Conservation (phyloP, 2,888 invertebrate genomes). For the Actias luna region DNA sequence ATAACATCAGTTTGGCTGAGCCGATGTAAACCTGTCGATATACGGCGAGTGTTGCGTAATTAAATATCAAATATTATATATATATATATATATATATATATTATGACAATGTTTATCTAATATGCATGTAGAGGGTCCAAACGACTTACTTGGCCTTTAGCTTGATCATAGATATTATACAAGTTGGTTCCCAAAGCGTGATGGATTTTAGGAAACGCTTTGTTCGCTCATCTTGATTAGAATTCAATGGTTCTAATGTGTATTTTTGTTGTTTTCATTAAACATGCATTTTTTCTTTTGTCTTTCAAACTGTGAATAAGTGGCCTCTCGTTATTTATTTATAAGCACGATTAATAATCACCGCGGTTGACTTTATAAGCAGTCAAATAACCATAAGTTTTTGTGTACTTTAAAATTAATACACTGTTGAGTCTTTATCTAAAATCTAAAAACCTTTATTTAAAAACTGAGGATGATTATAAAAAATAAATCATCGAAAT, state of each 20-base stretch:
- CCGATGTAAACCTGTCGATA: not conserved
- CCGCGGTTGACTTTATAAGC: not conserved
- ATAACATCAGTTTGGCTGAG: not conserved
- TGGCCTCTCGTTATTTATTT: not conserved
- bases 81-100: too few relatives aligned
- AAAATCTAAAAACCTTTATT: too few relatives aligned
- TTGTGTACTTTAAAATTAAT: too few relatives aligned
- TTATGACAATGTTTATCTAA: conserved; percentile 44
- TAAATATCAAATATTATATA: conserved; percentile 35
- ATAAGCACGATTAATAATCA: not conserved
- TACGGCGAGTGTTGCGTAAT: conserved; percentile 28
- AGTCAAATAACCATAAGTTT: too few relatives aligned
- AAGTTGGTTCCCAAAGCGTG: conserved; percentile 50
- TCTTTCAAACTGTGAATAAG: conserved; percentile 2
- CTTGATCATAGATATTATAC: conserved; percentile 37
- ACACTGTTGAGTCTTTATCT: too few relatives aligned
- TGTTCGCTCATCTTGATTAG: conserved; percentile 50
- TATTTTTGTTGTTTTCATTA: conserved; percentile 40
- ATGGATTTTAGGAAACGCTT: conserved; percentile 49
- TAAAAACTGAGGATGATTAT: too few relatives aligned
- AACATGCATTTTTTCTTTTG: conserved; percentile 14
- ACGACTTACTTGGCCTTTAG: conserved; percentile 41
- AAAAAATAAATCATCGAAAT: too few relatives aligned
- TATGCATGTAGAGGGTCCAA: conserved; percentile 19
- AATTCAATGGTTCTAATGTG: conserved; percentile 46